Conservation (phyloP, 1,140 invertebrate genomes). For the Helicorthomorpha holstii region DNA sequence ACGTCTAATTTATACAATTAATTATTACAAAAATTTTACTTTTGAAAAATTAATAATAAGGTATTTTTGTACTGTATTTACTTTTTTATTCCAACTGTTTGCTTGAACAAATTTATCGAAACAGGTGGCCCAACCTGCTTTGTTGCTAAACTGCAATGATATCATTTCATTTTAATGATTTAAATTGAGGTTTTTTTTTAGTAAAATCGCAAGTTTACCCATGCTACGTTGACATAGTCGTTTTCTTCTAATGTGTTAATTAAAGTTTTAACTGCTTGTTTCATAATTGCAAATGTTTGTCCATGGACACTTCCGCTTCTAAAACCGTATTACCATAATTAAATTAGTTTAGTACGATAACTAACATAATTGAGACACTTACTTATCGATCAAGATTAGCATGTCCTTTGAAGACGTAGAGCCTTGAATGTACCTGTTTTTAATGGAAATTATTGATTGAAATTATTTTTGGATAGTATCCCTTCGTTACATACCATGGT, state of each 20-base stretch:
- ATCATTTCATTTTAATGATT: too few relatives aligned
- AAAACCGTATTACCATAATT: conserved; percentile 9
- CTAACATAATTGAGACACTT: conserved; percentile 13
- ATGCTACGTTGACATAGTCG: conserved; percentile 41
- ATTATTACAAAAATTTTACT: neutral
- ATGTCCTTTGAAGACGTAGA: conserved; percentile 39
- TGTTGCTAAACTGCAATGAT: conserved; percentile 29
- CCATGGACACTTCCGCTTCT: conserved; percentile 46
- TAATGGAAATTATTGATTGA: too few relatives aligned
- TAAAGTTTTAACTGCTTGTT: conserved; percentile 37
- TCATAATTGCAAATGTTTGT: conserved; percentile 39
- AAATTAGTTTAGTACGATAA: conserved; percentile 1
- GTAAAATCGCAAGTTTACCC: conserved; percentile 19
- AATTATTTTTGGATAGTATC: neutral
- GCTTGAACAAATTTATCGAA: conserved; percentile 32
- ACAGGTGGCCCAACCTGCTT: conserved; percentile 26
- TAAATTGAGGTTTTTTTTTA: too few relatives aligned
- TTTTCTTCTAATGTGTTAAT: conserved; percentile 41
- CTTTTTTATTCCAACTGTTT: conserved; percentile 31
- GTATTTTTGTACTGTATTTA: too few relatives aligned
- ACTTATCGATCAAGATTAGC: conserved; percentile 37
- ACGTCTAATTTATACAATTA: conserved; percentile 18
- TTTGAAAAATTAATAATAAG: too few relatives aligned
- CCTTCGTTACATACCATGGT: conserved; percentile 22
- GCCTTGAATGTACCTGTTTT: conserved; percentile 37